These are phyloP conservation scores for Syrmaticus mikado DNA, from an alignment of 2,113 vertebrate genomes.

Conservation along the genomic window DNA sequence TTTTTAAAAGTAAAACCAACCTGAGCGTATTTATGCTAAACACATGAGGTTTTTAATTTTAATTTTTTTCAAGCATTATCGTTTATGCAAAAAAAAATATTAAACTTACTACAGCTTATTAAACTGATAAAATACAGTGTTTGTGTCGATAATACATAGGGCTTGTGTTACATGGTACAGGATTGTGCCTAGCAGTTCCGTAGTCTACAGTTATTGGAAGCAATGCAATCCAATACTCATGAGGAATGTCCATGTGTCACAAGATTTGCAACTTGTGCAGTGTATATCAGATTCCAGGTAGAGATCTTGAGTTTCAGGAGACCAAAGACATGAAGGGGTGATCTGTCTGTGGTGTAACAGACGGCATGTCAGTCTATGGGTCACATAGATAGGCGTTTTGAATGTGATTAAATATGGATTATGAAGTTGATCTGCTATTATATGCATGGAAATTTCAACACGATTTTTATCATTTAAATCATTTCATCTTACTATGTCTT, in stretches of 20 bases:
- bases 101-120: neutral
- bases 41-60: neutral
- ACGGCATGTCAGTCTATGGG: accelerated
- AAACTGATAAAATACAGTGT: neutral
- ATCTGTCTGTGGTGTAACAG: neutral
- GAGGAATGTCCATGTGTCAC: neutral
- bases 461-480: neutral
- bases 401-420: neutral
- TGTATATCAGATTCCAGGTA: neutral
- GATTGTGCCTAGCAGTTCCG: neutral
- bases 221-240: neutral
- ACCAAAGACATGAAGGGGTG: neutral
- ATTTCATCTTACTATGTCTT: neutral
- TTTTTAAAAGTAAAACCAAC: neutral
- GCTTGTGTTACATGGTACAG: neutral
- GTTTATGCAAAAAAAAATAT: neutral
- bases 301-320: neutral
- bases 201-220: neutral
- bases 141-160: neutral
- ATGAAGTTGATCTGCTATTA: neutral
- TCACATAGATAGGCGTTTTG: neutral
- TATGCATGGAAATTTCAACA: neutral
- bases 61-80: neutral
- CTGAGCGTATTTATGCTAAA: neutral
- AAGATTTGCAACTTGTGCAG: neutral